phyloP scores from a whole-genome alignment of 2,888 invertebrate species.

The Clanis bilineata region DNA sequence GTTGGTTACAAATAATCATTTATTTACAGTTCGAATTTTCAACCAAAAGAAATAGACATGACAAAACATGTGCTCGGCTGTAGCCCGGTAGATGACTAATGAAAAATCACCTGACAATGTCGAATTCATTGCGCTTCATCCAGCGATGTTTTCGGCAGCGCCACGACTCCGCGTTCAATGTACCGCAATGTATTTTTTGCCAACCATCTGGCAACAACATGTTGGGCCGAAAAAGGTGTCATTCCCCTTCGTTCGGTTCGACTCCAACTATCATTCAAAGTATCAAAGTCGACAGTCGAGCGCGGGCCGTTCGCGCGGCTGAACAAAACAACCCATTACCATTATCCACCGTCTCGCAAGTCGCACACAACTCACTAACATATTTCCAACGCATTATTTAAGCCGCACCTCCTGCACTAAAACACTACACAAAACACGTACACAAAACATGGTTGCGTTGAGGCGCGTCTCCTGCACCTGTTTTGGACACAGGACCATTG shows the following conservation, averaged over 20 bases:
- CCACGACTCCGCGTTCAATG: constrained; percentile 31
- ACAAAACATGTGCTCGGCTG: neutral
- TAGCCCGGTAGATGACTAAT: constrained; percentile 15
- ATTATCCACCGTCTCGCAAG: constrained; percentile 26
- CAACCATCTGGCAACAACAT: constrained; percentile 49
- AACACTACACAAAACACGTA: too few species aligned
- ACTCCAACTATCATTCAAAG: constrained; percentile 47
- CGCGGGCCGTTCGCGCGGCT: constrained; percentile 38
- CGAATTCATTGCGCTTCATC: constrained; percentile 32
- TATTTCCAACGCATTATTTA: neutral
- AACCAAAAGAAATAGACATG: constrained; percentile 2
- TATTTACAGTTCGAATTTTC: constrained; percentile 2
- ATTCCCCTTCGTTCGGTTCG: constrained; percentile 50
- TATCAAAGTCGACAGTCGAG: constrained; percentile 36
- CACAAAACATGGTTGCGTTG: too few species aligned
- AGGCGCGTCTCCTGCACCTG: too few species aligned
- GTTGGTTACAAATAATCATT: neutral
- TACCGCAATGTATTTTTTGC: constrained; percentile 33
- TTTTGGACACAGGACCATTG: too few species aligned
- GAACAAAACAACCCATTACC: constrained; percentile 41
- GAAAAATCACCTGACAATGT: constrained; percentile 13
- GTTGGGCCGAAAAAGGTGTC: constrained; percentile 52
- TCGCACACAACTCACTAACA: constrained; percentile 25
- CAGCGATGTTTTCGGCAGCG: constrained; percentile 16
- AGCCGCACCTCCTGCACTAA: too few species aligned